A percentile compares a stretch with the other conserved stretches of the same genome.
Conservation (phyloP, 2,888 invertebrate genomes). For the Cacoxenus indagator region DNA sequence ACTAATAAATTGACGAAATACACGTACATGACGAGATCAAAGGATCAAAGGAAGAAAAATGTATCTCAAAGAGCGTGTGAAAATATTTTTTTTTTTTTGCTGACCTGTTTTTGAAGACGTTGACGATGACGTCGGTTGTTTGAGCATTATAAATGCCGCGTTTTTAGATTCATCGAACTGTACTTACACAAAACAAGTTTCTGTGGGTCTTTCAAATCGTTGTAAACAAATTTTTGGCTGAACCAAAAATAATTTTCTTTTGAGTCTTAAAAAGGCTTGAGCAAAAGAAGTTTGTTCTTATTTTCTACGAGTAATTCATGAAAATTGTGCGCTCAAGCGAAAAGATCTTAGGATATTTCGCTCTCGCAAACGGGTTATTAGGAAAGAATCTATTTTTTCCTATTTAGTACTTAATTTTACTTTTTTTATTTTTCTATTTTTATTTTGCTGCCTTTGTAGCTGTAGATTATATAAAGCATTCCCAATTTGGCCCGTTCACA, state of each 20-base stretch:
- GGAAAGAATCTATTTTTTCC: neutral
- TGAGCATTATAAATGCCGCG: neutral
- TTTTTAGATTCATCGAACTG: neutral
- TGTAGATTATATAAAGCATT: too few species aligned
- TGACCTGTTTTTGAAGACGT: neutral
- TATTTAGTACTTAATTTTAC: neutral
- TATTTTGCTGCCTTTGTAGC: too few species aligned
- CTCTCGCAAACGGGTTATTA: neutral
- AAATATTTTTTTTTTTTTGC: neutral
- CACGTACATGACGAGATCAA: too few species aligned
- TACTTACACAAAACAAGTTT: constrained; percentile 22
- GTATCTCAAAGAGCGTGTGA: neutral
- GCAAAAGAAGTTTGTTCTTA: neutral
- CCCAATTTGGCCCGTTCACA: too few species aligned
- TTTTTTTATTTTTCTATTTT: too few species aligned
- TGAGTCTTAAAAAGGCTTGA: neutral
- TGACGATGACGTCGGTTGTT: neutral
- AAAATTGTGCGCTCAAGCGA: neutral
- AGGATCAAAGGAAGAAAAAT: neutral
- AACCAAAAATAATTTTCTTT: neutral
- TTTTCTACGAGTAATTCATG: neutral
- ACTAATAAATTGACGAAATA: too few species aligned
- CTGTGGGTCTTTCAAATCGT: neutral
- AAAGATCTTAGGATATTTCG: neutral
- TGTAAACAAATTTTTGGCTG: neutral